Percentiles rank a stretch among this genome's conserved stretches.
These are phyloP conservation scores for Agriopis aurantiaria DNA, from an alignment of 2,888 invertebrate species.

Conservation along the genomic window DNA sequence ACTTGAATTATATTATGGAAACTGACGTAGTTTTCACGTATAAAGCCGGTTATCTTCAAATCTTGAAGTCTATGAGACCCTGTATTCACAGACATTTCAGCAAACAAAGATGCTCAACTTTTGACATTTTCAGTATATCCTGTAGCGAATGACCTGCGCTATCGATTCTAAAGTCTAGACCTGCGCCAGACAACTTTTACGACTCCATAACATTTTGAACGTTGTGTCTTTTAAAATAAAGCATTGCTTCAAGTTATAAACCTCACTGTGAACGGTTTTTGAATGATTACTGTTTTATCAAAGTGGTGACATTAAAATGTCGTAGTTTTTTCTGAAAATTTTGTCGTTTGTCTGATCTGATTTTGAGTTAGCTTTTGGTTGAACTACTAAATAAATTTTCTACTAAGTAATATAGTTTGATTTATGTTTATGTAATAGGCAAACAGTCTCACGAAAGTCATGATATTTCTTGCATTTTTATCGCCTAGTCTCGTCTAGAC, in stretches of 20 bases:
- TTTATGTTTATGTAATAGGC: background rate
- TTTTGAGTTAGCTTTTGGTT: too few species aligned
- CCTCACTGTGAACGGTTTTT: too few species aligned
- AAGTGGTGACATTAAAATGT: too few species aligned
- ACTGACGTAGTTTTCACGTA: too few species aligned
- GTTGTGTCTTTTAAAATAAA: too few species aligned
- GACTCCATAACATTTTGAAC: background rate
- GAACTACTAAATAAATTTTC: too few species aligned
- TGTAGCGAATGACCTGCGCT: slow-evolving; percentile 2
- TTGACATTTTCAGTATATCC: background rate
- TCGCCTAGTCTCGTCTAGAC: slow-evolving; percentile 22
- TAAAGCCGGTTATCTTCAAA: background rate
- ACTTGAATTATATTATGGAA: too few species aligned
- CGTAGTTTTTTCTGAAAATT: too few species aligned
- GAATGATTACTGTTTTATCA: too few species aligned
- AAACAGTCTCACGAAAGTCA: background rate
- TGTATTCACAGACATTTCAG: background rate
- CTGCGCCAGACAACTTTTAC: slow-evolving; percentile 23
- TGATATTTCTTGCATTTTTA: slow-evolving; percentile 8
- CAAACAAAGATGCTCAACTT: background rate
- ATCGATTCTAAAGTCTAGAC: slow-evolving; percentile 33
- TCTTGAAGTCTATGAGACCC: background rate
- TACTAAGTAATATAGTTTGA: background rate
- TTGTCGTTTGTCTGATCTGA: too few species aligned
- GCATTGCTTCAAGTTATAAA: too few species aligned